These are phyloP conservation scores for Nanger granti DNA, from an alignment of 2,113 vertebrate species.

Conservation along the genomic window DNA sequence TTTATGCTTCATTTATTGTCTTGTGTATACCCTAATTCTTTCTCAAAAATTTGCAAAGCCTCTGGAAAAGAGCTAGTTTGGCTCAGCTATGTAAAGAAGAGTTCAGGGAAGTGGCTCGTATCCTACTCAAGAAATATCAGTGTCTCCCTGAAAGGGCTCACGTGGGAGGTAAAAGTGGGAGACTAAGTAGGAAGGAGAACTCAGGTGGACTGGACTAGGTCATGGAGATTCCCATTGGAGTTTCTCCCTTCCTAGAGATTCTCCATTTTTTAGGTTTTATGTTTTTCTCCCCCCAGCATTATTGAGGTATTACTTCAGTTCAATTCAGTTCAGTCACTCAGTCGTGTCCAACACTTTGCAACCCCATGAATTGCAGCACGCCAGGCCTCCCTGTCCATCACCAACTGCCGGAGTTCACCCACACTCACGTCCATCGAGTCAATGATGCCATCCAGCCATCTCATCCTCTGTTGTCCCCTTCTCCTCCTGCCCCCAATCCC, in stretches of 20 bases:
- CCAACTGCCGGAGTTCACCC: too few species aligned
- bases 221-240: background rate
- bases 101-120: background rate
- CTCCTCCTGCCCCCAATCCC: too few species aligned
- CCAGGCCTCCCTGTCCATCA: too few species aligned
- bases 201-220: background rate
- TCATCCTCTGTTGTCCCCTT: too few species aligned
- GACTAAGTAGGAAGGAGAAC: background rate
- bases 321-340: too few species aligned
- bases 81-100: background rate
- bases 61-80: conserved; percentile 20
- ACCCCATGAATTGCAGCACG: too few species aligned
- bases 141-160: background rate
- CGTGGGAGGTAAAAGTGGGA: background rate
- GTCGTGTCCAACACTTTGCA: too few species aligned
- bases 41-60: conserved; percentile 36
- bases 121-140: background rate
- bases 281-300: background rate
- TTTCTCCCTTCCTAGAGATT: background rate
- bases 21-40: conserved; percentile 50
- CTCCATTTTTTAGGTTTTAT: background rate
- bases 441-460: too few species aligned
- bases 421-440: too few species aligned
- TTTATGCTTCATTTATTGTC: conserved; percentile 46
- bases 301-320: background rate